Percentiles rank a stretch among this genome's conserved stretches.
Evolutionary conservation across 2,797 vertebrate species (phyloP).

Genomic region (Aphelocoma californica): DNA sequence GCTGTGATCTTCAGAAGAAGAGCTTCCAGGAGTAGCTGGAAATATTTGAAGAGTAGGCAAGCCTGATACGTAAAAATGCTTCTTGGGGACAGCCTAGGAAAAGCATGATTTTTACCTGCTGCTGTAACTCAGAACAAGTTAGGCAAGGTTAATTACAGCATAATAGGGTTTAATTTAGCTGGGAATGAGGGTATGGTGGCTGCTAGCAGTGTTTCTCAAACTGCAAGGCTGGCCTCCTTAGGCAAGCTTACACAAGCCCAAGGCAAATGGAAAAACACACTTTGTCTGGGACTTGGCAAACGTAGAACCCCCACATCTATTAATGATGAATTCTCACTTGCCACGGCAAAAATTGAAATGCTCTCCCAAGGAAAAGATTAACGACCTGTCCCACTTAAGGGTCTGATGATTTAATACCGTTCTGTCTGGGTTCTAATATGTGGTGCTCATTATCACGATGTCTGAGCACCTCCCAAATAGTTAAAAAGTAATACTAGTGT

Average conservation of each 20-base stretch:
- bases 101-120: slow-evolving; percentile 40
- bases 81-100: not conserved
- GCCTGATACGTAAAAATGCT: slow-evolving; percentile 2
- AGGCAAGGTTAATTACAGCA: slow-evolving; percentile 65
- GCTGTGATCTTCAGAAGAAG: slow-evolving; percentile 12
- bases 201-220: slow-evolving; percentile 68
- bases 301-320: slow-evolving; percentile 28
- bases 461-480: slow-evolving; percentile 47
- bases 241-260: slow-evolving; percentile 70
- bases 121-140: slow-evolving; percentile 66
- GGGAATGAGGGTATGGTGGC: slow-evolving; percentile 61
- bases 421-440: slow-evolving; percentile 49
- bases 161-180: slow-evolving; percentile 70
- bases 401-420: slow-evolving; percentile 51
- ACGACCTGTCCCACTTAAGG: slow-evolving; percentile 5
- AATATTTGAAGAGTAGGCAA: slow-evolving; percentile 13
- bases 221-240: slow-evolving; percentile 46
- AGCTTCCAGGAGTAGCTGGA: slow-evolving; percentile 12
- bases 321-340: slow-evolving; percentile 58
- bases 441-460: slow-evolving; percentile 36
- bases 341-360: slow-evolving; percentile 54
- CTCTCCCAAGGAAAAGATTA: slow-evolving; percentile 54
- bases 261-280: slow-evolving; percentile 59
- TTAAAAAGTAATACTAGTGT: slow-evolving; percentile 42
- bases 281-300: slow-evolving; percentile 64